A percentile compares a stretch with the other conserved stretches of the same genome.
Conservation (phyloP, 1,140 invertebrate genomes). For the Platorchestia sp. region DNA sequence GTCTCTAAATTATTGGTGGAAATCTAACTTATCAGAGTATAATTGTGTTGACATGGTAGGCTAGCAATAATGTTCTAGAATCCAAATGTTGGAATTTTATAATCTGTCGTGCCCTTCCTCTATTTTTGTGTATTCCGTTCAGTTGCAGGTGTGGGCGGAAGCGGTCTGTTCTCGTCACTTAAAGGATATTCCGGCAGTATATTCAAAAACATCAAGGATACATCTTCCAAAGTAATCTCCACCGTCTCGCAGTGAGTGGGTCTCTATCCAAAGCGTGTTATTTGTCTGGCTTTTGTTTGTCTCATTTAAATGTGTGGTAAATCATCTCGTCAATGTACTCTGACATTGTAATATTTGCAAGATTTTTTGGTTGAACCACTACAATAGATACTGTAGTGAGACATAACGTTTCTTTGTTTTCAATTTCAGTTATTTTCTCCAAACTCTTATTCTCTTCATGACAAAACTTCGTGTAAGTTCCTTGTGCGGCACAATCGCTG, state of each 20-base stretch:
- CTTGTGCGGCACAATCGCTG: no score
- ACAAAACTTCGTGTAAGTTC: no score
- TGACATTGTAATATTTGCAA: no score
- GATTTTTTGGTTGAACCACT: no score
- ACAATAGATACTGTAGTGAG: no score
- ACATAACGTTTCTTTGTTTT: no score
- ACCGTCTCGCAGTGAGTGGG: slow-evolving; percentile 89
- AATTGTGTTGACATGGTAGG: background rate
- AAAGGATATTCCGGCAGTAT: slow-evolving; percentile 87
- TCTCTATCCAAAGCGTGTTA: background rate
- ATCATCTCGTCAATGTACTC: no score
- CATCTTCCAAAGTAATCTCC: slow-evolving; percentile 96
- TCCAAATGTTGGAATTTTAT: background rate
- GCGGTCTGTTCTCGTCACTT: slow-evolving; percentile 81
- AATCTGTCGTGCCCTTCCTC: background rate
- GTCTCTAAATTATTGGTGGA: background rate
- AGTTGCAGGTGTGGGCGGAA: slow-evolving; percentile 72
- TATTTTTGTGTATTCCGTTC: background rate
- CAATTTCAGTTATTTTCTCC: no score
- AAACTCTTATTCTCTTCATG: no score
- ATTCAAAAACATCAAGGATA: slow-evolving; percentile 95
- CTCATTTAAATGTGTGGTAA: no score
- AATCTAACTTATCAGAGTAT: background rate
- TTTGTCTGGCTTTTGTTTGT: no score
- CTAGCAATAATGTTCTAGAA: background rate